Evolutionary conservation across 2,113 vertebrate species (phyloP), one percentile per base, ranked within the genome.

Genomic region (Bubo blakistoni): DNA sequence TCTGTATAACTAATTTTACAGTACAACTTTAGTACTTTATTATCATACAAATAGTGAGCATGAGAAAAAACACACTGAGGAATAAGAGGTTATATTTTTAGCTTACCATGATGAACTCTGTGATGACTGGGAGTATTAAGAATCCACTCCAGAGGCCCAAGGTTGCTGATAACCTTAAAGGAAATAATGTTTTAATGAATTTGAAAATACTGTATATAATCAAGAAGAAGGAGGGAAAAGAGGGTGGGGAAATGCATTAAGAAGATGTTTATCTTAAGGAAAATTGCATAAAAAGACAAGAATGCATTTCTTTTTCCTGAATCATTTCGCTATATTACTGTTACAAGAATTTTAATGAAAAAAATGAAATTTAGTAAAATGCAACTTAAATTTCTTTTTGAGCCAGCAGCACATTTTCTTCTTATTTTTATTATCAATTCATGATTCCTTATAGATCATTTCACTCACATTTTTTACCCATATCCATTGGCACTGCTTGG

Each of bases 41-140:
- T 72, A 36, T 4, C 34, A 46, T 44, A n/a, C 7, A 47, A 59
- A 49, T 51, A 55, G 32, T 26, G 40, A 85, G 27, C 44, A 20
- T 27, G 7, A 94, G 34, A 4, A 81, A 49, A 54, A 49, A 49
- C 29, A 62, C 18, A 81, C 29, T 62, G 21, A 15, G 30, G 17
- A 89, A 32, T 22, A 72, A 34, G 38, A 73, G 11, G 10, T 57
- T 82, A 10, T 16, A 44, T 5, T 90, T 84, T 79, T 20, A 54
- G 82, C 97, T 98, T 97, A 99, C 99, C 99, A 44, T 99, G 99
- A 96, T 99, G 99, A 96, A 99, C 99, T 96, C 98, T 98, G 84
- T 99, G 99, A 93, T 99, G 99, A 95, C 99, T 99, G 14, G 99
- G 99, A 55, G 99, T 99, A 97, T 99, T 99, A 49, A 99, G 98